Evolutionary conservation across 2,888 invertebrate genomes (phyloP).

Genomic region (Drosophila kuntzei): DNA sequence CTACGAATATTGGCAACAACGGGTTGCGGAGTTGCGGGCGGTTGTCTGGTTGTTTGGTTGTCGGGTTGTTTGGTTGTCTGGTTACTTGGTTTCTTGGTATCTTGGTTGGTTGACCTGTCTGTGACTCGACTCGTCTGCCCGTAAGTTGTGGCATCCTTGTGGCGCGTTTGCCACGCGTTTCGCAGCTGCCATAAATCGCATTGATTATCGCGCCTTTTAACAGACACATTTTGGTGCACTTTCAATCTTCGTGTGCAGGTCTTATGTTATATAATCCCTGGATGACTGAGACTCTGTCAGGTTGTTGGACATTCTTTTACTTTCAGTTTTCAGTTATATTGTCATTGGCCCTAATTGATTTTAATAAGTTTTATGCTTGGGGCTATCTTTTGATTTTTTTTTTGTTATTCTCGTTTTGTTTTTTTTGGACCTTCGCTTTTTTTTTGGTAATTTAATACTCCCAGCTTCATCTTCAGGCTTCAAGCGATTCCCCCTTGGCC

Average conservation of each 20-base stretch:
- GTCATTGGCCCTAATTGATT: slow-evolving; percentile 53
- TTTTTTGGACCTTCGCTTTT: slow-evolving; percentile 30
- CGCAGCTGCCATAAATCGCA: slow-evolving; percentile 68
- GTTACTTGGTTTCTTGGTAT: neutral
- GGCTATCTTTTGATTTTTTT: slow-evolving; percentile 1
- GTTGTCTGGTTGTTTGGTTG: neutral
- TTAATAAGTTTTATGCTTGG: slow-evolving; percentile 33
- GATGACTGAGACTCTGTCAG: slow-evolving; percentile 9
- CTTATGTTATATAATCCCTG: slow-evolving; percentile 57
- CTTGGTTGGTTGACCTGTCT: slow-evolving; percentile 42
- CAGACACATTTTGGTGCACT: slow-evolving; percentile 35
- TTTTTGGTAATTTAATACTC: slow-evolving; percentile 27
- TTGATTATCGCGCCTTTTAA: slow-evolving; percentile 69
- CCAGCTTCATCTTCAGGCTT: slow-evolving; percentile 12
- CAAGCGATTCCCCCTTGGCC: slow-evolving; percentile 44
- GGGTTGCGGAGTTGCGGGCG: slow-evolving; percentile 23
- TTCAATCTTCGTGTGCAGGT: slow-evolving; percentile 47
- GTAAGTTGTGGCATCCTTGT: slow-evolving; percentile 66
- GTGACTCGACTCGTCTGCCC: no score
- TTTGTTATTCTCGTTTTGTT: slow-evolving; percentile 18
- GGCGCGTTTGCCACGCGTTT: slow-evolving; percentile 70
- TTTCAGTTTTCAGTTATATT: slow-evolving; percentile 45
- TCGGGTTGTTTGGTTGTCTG: neutral
- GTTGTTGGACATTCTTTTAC: slow-evolving; percentile 56
- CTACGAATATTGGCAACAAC: slow-evolving; percentile 6